Conservation (phyloP, 2,888 invertebrate genomes). For the Melikaiella ostensackeni region DNA sequence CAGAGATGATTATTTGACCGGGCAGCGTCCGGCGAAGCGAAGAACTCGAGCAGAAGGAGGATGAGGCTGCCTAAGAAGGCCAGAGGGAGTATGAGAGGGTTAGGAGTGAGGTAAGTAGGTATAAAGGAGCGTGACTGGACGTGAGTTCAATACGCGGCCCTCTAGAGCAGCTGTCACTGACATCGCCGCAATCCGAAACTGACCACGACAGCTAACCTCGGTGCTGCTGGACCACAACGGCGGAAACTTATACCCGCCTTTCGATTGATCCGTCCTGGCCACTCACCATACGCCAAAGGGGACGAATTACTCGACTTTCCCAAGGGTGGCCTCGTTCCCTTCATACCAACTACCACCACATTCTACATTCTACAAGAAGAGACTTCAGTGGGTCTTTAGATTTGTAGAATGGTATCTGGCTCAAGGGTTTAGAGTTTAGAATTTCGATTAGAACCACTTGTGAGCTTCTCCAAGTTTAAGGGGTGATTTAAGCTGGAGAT, state of each 20-base stretch:
- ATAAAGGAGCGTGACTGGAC: slow-evolving; percentile 76
- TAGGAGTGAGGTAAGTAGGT: slow-evolving; percentile 68
- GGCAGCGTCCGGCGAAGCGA: slow-evolving; percentile 46
- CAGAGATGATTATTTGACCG: slow-evolving; percentile 64
- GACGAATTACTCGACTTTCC: slow-evolving; percentile 68
- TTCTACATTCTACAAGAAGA: not conserved
- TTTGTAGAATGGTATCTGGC: not conserved
- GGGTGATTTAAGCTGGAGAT: not conserved
- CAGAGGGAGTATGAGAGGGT: slow-evolving; percentile 43
- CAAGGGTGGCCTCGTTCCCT: slow-evolving; percentile 47
- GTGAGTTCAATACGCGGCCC: slow-evolving; percentile 75
- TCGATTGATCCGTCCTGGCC: slow-evolving; percentile 76
- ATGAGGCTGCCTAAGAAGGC: slow-evolving; percentile 35
- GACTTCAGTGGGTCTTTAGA: not conserved
- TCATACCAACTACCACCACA: slow-evolving; percentile 46
- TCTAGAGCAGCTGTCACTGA: slow-evolving; percentile 75
- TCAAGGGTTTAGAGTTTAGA: not conserved
- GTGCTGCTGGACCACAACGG: slow-evolving; percentile 71
- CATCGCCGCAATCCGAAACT: slow-evolving; percentile 77
- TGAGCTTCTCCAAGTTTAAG: not conserved
- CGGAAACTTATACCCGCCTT: slow-evolving; percentile 76
- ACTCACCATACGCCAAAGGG: slow-evolving; percentile 75
- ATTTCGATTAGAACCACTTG: not conserved
- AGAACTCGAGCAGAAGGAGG: slow-evolving; percentile 35
- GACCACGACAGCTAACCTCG: slow-evolving; percentile 75